Evolutionary conservation across 37 sponge, comb jelly and placozoan species (phyloP), one percentile per base, ranked within the genome.

Genomic region (Crambe crambe): DNA sequence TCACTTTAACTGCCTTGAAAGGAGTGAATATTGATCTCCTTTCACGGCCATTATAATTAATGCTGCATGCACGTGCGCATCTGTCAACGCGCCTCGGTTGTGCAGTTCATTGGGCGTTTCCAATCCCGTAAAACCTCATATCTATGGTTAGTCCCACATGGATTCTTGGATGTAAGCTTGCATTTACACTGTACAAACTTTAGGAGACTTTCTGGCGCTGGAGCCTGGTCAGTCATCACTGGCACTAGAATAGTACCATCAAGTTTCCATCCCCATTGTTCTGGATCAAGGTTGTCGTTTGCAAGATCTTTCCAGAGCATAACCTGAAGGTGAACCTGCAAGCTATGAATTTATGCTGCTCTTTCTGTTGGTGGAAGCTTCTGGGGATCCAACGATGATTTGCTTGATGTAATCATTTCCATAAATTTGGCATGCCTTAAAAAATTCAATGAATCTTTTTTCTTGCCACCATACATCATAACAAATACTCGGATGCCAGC

Each of bases 401-500:
- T 79, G 10, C 39, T 42, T 64, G 82, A 81, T 81, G 73, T 35
- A n/a, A 54, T n/a, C 82, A 71, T 81, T 36, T 81, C 82, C 73
- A 81, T 72, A 61, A 81, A 81, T 72, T 81, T 81, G 56, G n/a
- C n/a, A n/a, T 80, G 69, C 56, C 80, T 51, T 34, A 80, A 69
- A 69, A 4, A 21, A 39, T 80, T 68, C 68, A 40, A n/a, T n/a
- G n/a, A n/a, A n/a, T n/a, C n/a, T n/a, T n/a, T n/a, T n/a, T n/a
- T n/a, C n/a, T n/a, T n/a, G n/a, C n/a, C n/a, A n/a, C n/a, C n/a
- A n/a, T n/a, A n/a, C 72, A 58, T 82, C 73, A 74, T 25, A 27
- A 10, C 83, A 82, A n/a, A 44, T 3, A 6, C 26, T 4, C 62
- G 72, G 40, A 54, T 47, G 51, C 82, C 82, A 71, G 63, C 82